Conservation (phyloP, 1,140 invertebrate species). For the Diabrotica virgifera region DNA sequence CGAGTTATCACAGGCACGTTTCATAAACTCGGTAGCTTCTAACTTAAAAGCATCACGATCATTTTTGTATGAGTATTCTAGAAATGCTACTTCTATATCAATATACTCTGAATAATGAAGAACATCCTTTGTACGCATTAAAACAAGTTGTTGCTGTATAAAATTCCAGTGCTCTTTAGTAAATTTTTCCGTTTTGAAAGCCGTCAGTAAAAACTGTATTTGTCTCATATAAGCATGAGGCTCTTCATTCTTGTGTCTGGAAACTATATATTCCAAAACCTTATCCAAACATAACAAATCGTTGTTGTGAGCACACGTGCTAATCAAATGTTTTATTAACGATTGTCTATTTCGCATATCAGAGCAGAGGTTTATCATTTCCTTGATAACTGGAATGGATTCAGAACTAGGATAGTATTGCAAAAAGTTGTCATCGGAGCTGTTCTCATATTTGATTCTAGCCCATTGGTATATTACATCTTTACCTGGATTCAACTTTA, state of each 20-base stretch:
- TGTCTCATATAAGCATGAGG: not conserved
- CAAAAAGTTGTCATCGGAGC: not conserved
- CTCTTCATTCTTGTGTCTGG: not conserved
- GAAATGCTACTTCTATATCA: not conserved
- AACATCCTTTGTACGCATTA: not conserved
- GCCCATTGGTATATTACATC: not conserved
- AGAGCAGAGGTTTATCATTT: not conserved
- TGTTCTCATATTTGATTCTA: not conserved
- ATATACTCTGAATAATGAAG: not conserved
- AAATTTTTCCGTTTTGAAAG: not conserved
- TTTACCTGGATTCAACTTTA: not conserved
- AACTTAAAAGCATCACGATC: not conserved
- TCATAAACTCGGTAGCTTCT: no score
- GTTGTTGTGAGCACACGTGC: not conserved
- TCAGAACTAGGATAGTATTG: not conserved
- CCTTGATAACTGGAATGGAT: not conserved
- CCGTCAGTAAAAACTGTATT: not conserved
- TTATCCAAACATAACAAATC: not conserved
- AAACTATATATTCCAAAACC: not conserved
- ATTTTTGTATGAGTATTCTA: not conserved
- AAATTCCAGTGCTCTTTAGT: not conserved
- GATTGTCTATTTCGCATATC: not conserved
- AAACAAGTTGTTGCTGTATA: not conserved
- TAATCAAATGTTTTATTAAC: not conserved
- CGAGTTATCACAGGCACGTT: no score